Percentiles rank a stretch among this genome's conserved stretches.
phyloP scores from a whole-genome alignment of 2,797 vertebrate genomes.

The Spizella passerina region DNA sequence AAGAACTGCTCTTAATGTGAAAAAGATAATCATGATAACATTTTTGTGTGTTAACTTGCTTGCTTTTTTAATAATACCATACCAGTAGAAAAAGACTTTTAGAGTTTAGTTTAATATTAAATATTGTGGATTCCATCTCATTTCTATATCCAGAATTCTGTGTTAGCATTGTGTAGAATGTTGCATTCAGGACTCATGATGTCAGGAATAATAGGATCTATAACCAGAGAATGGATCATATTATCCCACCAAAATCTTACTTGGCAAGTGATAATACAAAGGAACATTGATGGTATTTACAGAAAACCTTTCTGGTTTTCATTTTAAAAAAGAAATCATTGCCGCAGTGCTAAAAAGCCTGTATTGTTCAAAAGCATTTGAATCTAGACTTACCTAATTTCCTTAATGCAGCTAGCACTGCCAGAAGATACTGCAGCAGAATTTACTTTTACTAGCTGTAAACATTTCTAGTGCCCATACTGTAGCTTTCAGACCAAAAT shows the following conservation, averaged over 20 bases:
- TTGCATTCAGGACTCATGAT: accelerated
- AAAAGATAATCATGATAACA: background rate
- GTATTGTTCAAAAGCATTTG: background rate
- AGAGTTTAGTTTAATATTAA: background rate
- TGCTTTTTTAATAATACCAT: background rate
- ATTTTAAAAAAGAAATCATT: background rate
- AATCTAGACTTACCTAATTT: background rate
- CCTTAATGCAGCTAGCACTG: background rate
- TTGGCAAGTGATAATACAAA: background rate
- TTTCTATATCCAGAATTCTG: background rate
- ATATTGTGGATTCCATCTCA: background rate
- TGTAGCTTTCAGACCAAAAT: slow-evolving; percentile 41
- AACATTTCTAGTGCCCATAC: slow-evolving; percentile 30
- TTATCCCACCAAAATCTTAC: background rate
- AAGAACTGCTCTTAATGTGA: background rate
- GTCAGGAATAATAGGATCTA: background rate
- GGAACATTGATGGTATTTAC: background rate
- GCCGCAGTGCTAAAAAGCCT: background rate
- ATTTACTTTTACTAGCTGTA: slow-evolving; percentile 30
- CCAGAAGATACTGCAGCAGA: slow-evolving; percentile 5
- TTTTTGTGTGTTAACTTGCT: background rate
- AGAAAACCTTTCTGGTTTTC: background rate
- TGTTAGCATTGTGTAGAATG: background rate
- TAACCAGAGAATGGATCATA: background rate
- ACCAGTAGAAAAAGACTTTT: background rate